Percentiles rank a stretch among this genome's conserved stretches.
These are phyloP conservation scores for Meda fulgida DNA, from an alignment of 2,797 vertebrate species.

Conservation along the genomic window DNA sequence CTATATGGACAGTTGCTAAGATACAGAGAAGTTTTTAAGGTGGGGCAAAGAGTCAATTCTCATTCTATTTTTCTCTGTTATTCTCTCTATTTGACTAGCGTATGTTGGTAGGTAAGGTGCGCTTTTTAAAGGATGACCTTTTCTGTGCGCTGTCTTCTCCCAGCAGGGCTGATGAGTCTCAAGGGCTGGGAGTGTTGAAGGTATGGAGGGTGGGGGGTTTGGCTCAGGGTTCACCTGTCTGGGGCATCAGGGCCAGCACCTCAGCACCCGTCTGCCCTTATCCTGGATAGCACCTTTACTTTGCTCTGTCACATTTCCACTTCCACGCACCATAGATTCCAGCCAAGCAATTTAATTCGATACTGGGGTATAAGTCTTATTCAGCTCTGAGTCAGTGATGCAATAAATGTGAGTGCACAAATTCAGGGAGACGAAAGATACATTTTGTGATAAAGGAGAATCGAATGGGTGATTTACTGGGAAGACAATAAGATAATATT, in stretches of 20 bases:
- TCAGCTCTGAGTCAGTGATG: constrained; percentile 20
- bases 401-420: constrained; percentile 8
- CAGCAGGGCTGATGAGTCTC: constrained; percentile 23
- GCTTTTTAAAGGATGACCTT: constrained; percentile 58
- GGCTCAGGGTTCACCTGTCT: constrained; percentile 39
- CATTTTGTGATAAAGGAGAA: constrained; percentile 13
- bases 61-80: not conserved
- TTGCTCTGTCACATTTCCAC: constrained; percentile 38
- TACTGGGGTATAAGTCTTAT: constrained; percentile 1
- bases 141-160: constrained; percentile 43
- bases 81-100: not conserved
- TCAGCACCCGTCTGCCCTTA: constrained; percentile 25
- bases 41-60: not conserved
- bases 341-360: constrained; percentile 26
- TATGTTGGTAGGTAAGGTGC: constrained; percentile 23
- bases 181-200: constrained; percentile 6
- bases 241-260: constrained; percentile 24
- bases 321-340: not conserved
- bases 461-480: constrained; percentile 1
- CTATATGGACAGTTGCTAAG: not conserved
- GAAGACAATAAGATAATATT: not conserved
- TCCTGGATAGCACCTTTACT: constrained; percentile 21
- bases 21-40: not conserved
- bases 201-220: not conserved
- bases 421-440: not conserved